Conservation (phyloP, 1,140 invertebrate species). For the Apis florea region DNA sequence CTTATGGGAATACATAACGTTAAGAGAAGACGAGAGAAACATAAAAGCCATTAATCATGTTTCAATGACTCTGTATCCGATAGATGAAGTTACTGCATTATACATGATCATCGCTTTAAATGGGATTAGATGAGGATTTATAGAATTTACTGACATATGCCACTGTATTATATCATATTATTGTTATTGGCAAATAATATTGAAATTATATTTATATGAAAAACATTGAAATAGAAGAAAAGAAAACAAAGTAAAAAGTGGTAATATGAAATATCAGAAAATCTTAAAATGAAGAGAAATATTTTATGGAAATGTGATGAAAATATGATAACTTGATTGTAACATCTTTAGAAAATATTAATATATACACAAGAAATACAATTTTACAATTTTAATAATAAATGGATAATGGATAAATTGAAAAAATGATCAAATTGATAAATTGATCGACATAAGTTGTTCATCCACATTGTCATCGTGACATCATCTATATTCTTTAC, state of each 20-base stretch:
- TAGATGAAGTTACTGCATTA: slow-evolving; percentile 47
- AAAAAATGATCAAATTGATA: background rate
- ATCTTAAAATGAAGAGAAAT: background rate
- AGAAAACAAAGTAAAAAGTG: no score
- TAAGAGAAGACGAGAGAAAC: background rate
- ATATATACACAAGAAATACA: no score
- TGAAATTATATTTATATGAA: background rate
- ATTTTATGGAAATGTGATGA: background rate
- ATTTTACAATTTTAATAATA: no score
- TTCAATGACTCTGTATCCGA: slow-evolving; percentile 23
- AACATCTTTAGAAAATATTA: no score
- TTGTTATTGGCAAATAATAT: no score
- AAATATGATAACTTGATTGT: background rate
- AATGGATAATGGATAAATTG: background rate
- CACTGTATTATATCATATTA: background rate
- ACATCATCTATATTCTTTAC: slow-evolving; percentile 22
- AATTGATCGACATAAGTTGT: slow-evolving; percentile 36
- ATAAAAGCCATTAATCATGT: slow-evolving; percentile 54
- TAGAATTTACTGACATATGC: slow-evolving; percentile 48
- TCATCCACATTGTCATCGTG: slow-evolving; percentile 35
- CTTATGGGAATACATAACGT: background rate
- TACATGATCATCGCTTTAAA: slow-evolving; percentile 50
- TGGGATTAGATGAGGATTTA: slow-evolving; percentile 56
- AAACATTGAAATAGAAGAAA: background rate
- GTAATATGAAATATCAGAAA: no score